Base-by-base conservation (phyloP, 2,113 vertebrate genomes). In the Labrus mixtus region DNA sequence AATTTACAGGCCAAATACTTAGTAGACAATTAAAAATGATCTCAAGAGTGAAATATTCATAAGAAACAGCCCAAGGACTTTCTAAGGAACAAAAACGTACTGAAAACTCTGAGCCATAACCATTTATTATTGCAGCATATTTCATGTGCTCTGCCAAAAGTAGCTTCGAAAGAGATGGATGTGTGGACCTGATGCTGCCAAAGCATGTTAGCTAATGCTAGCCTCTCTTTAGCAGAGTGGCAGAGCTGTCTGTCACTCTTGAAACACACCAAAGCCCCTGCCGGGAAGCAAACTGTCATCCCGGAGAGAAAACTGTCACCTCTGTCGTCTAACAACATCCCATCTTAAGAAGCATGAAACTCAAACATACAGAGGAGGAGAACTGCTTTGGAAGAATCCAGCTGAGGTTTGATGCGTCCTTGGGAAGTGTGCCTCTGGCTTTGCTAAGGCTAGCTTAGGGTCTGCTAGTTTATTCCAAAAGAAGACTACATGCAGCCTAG, bases 301-400 rank as follows among this genome's bases (percentile, higher is more conserved):
- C 68, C 6, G 22, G 12, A 25, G 41, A 19, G 45, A 16, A 36
- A 58, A 39, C 23, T 62, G 25, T 43, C 61, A 78, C 63, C 57
- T 71, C 23, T 61, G 61, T 65, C 54, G 29, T 50, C 13, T 56
- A 85, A 81, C 57, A 79, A 76, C 4, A 67, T 53, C 51, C 46
- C 4, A 41, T 51, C 53, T 50, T 20, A 43, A 45, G 66, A 76
- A 81, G 19, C n/a, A 45, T 2, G n/a, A 50, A 33, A 55, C 46
- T 72, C 46, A 73, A 66, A 72, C 67, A 66, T 61, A 59, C n/a
- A 53, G 65, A 41, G 45, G 53, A 36, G 53, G 39, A 64, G 68
- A 56, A 74, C 36, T 54, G 51, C 22, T 20, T 68, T 58, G 55
- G 53, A 67, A 81, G 56, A 74, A 23, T 41, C 12, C 8, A 17